A percentile compares a stretch with the other conserved stretches of the same genome.
phyloP scores from a whole-genome alignment of 1,140 invertebrate species.

The Protaetia brevitarsis region DNA sequence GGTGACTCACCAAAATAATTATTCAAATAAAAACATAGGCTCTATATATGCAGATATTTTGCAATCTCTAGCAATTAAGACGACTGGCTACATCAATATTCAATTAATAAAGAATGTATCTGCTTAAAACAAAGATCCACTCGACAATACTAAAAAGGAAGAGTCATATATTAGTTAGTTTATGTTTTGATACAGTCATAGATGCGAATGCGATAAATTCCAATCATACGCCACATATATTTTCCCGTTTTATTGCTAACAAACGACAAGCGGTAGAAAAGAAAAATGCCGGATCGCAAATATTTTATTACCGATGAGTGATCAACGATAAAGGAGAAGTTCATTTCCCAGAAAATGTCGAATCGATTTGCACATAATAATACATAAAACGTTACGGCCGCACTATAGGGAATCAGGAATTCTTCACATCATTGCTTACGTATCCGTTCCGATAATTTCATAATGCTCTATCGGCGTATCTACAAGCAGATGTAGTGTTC shows the following conservation, averaged over 20 bases:
- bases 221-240: neutral
- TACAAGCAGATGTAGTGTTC: neutral
- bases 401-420: neutral
- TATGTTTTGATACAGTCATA: neutral
- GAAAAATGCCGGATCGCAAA: neutral
- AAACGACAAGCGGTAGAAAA: neutral
- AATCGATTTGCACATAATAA: constrained; percentile 10
- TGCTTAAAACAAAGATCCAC: no score
- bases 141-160: no score
- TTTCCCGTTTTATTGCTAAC: neutral
- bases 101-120: no score
- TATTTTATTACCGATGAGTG: neutral
- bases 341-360: constrained; percentile 3
- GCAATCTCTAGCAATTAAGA: no score
- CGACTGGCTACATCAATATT: no score
- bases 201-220: neutral
- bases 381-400: constrained; percentile 10
- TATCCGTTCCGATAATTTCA: constrained; percentile 4
- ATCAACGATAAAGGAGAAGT: neutral
- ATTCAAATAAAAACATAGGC: no score
- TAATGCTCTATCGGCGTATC: neutral
- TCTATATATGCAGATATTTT: no score
- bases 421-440: neutral
- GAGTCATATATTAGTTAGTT: neutral
- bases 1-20: no score